A percentile compares a stretch with the other conserved stretches of the same genome.
phyloP scores from a whole-genome alignment of 2,888 invertebrate genomes.

The Agapetus fuscipes region DNA sequence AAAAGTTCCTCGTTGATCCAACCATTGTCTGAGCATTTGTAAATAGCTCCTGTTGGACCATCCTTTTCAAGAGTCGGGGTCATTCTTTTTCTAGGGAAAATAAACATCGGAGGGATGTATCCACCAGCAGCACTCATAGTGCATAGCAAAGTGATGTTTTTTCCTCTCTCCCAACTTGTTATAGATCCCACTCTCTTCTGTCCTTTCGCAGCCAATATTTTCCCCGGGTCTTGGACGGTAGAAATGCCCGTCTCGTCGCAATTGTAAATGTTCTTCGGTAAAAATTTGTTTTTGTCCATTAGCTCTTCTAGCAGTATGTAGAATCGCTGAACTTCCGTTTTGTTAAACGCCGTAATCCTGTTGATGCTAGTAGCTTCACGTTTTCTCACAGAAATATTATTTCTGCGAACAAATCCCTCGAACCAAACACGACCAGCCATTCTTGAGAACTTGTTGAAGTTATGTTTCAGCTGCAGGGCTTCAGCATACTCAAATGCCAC shows the following conservation, averaged over 20 bases:
- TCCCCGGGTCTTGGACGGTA: constrained; percentile 25
- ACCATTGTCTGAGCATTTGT: constrained; percentile 20
- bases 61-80: constrained; percentile 29
- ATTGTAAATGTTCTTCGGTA: constrained; percentile 22
- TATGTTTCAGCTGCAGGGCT: no score
- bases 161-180: constrained; percentile 25
- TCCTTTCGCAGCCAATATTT: constrained; percentile 25
- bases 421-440: no score
- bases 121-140: constrained; percentile 10
- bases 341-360: no score
- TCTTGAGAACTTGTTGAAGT: no score
- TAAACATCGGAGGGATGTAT: constrained; percentile 36
- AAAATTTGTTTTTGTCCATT: neutral
- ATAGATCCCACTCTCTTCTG: constrained; percentile 26
- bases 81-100: constrained; percentile 33
- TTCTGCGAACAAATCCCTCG: no score
- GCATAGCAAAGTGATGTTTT: constrained; percentile 25
- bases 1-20: constrained; percentile 8
- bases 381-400: no score
- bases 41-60: constrained; percentile 30
- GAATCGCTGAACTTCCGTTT: no score
- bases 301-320: neutral
- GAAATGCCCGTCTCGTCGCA: constrained; percentile 27
- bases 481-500: no score
- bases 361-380: no score